These are phyloP conservation scores for Caenorhabditis virilis DNA, from an alignment of 2,888 invertebrate genomes.

Conservation along the genomic window DNA sequence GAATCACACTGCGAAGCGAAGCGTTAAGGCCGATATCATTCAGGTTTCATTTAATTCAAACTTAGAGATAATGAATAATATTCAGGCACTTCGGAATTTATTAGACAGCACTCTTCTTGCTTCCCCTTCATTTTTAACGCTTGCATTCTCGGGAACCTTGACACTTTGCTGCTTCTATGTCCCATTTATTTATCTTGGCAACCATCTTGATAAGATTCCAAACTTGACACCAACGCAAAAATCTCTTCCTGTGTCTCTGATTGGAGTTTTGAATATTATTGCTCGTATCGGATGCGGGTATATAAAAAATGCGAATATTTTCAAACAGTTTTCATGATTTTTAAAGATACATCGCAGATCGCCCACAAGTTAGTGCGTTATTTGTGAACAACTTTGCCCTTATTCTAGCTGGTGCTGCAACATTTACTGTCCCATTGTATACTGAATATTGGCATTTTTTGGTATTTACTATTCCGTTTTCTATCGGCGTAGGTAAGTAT, in stretches of 20 bases:
- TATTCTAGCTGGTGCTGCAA: conserved; percentile 86
- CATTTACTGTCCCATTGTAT: conserved; percentile 74
- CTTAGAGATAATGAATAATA: neutral
- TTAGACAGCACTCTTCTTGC: conserved; percentile 81
- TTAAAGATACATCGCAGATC: conserved; percentile 73
- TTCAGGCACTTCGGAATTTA: conserved; percentile 51
- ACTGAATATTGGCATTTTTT: conserved; percentile 76
- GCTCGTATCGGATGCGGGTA: conserved; percentile 82
- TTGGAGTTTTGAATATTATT: conserved; percentile 88
- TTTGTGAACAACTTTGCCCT: conserved; percentile 87
- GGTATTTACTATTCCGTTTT: conserved; percentile 82
- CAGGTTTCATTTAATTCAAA: conserved; percentile 4
- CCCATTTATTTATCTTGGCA: conserved; percentile 84
- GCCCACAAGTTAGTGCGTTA: conserved; percentile 83
- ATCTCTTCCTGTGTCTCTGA: conserved; percentile 80
- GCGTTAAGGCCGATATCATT: conserved; percentile 27
- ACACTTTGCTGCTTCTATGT: conserved; percentile 96
- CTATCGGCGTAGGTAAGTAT: conserved; percentile 83
- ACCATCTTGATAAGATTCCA: conserved; percentile 72
- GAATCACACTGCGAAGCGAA: conserved; percentile 5
- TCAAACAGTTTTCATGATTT: neutral
- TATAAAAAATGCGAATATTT: conserved; percentile 3
- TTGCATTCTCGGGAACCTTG: conserved; percentile 86
- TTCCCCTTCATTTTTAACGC: conserved; percentile 84
- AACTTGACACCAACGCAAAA: conserved; percentile 70